Conservation (phyloP, 2,797 vertebrate genomes). For the Coreius guichenoti region DNA sequence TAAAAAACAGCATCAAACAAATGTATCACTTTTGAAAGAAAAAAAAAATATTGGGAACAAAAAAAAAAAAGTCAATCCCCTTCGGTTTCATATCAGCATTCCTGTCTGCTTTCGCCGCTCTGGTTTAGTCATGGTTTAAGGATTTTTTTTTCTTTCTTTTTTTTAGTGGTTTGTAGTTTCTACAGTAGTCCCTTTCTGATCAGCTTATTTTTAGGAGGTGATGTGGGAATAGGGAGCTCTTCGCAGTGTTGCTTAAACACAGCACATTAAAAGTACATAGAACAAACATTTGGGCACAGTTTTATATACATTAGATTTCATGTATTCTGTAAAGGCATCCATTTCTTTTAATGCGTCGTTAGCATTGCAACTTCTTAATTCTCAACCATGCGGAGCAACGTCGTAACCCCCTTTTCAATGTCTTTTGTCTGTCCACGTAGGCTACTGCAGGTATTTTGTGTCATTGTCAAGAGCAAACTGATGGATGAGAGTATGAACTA, state of each 20-base stretch:
- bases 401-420: slow-evolving; percentile 71
- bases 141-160: slow-evolving; percentile 43
- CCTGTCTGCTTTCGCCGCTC: slow-evolving; percentile 74
- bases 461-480: slow-evolving; percentile 83
- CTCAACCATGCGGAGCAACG: slow-evolving; percentile 67
- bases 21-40: slow-evolving; percentile 81
- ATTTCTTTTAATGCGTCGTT: slow-evolving; percentile 83
- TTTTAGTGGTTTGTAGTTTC: slow-evolving; percentile 70
- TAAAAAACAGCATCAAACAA: slow-evolving; percentile 85
- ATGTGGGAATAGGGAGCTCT: slow-evolving; percentile 74
- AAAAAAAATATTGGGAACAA: slow-evolving; percentile 77
- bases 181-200: slow-evolving; percentile 72
- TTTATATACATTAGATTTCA: slow-evolving; percentile 89
- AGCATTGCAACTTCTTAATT: slow-evolving; percentile 70
- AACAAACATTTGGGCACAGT: slow-evolving; percentile 90
- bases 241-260: slow-evolving; percentile 86
- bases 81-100: slow-evolving; percentile 72
- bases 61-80: slow-evolving; percentile 69
- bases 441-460: slow-evolving; percentile 78
- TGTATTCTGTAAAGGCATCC: slow-evolving; percentile 93
- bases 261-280: slow-evolving; percentile 86
- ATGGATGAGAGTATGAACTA: slow-evolving; percentile 70
- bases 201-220: slow-evolving; percentile 76
- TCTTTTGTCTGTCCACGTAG: slow-evolving; percentile 77
- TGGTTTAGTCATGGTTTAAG: slow-evolving; percentile 54